phyloP scores from a whole-genome alignment of 2,797 vertebrate genomes.

The Bryconaethiops microstoma region DNA sequence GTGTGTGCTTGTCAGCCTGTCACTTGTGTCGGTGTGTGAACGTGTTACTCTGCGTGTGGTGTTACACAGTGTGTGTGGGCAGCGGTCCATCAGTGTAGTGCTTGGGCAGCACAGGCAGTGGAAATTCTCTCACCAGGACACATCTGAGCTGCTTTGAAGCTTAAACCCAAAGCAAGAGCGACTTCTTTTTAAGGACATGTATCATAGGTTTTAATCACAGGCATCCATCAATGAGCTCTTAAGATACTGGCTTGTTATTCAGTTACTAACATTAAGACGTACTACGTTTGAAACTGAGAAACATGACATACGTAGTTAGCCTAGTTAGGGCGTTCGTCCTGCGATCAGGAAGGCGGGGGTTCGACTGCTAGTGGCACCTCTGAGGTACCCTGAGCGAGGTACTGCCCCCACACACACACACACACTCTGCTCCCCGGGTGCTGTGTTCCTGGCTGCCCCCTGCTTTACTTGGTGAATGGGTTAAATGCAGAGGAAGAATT shows the following conservation, averaged over 20 bases:
- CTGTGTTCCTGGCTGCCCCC: no score
- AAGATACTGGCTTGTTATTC: no score
- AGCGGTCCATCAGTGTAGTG: conserved; percentile 42
- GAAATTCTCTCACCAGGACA: conserved; percentile 34
- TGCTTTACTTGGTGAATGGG: no score
- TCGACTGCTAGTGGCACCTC: no score
- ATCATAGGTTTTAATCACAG: background rate
- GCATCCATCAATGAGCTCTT: background rate
- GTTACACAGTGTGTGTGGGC: conserved; percentile 50
- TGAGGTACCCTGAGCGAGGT: no score
- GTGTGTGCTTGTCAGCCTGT: conserved; percentile 37
- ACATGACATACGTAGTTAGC: no score
- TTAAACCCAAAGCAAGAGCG: background rate
- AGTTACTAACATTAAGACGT: background rate
- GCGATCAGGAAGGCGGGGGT: no score
- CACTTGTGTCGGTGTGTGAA: conserved; percentile 36
- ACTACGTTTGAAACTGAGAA: background rate
- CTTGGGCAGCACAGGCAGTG: conserved; percentile 37
- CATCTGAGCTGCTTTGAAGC: conserved; percentile 6
- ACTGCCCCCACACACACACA: no score
- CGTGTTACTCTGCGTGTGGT: conserved; percentile 37
- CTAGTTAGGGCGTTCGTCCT: no score
- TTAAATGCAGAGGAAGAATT: no score
- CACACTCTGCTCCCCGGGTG: no score
- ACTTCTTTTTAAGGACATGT: background rate